Base-by-base conservation (phyloP, 2,797 vertebrate genomes). In the Phylloscopus collybita region DNA sequence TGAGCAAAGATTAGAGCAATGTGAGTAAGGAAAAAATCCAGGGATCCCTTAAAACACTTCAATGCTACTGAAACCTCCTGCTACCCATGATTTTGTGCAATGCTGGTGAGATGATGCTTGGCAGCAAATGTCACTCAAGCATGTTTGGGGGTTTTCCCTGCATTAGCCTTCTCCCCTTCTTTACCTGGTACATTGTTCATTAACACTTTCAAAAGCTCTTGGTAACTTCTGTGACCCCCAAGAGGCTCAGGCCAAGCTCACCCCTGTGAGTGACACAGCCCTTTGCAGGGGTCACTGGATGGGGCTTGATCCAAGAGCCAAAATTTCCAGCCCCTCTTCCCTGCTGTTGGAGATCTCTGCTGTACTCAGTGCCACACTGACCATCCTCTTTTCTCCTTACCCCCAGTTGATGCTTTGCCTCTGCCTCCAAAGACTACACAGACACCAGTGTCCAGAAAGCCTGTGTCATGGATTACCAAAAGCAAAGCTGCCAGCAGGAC, bases 341-440 rank as follows among this genome's bases (percentile, higher is more conserved):
- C 38, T 67, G 51, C 36, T 66, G 5, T 7, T 88, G 66, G 75
- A 65, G 67, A 20, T 12, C 12, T n/a, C 50, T 5, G 2, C 19
- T 51, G 60, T 9, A 6, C 53, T 50, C 12, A 1, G 19, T 29
- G 50, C 20, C 27, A 8, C 9, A 3, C 7, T 88, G 34, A 95
- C 16, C 15, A 30, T 29, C 30, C n/a, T 79, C 38, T 84, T 30
- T 83, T 10, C 38, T 92, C 49, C n/a, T 65, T 32, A 19, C 38
- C 62, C 27, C 23, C 73, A 97, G 96, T 26, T 11, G 95, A 96
- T 42, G 51, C 16, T 53, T 59, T 95, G n/a, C 82, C 94, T 88
- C 44, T 54, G 73, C 42, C 90, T 61, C 38, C 4, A 1, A 76
- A 53, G 60, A 62, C 70, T 51, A 88, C 92, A 2, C 56, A 45